These are phyloP conservation scores for Drosophila gunungcola DNA, from an alignment of 1,140 invertebrate genomes.

Conservation along the genomic window DNA sequence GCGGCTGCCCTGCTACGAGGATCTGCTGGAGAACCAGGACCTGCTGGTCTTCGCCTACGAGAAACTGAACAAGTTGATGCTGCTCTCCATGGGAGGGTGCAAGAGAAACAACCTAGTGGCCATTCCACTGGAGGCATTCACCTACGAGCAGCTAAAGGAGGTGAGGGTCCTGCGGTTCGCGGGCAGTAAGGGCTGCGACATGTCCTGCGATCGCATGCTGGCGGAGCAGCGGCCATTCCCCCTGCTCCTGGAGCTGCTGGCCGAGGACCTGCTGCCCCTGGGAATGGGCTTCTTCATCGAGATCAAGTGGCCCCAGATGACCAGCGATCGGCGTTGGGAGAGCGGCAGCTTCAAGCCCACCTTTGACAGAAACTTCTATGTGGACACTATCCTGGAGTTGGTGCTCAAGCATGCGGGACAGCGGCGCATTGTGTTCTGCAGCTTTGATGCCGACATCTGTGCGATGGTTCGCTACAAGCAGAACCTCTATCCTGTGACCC, in stretches of 20 bases:
- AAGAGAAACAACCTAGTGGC: conserved; percentile 28
- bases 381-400: conserved; percentile 91
- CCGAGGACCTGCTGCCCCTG: conserved; percentile 87
- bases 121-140: conserved; percentile 48
- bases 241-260: conserved; percentile 91
- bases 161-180: conserved; percentile 20
- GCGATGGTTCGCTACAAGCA: conserved; percentile 96
- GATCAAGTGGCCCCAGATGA: conserved; percentile 96
- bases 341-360: conserved; percentile 88
- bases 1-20: conserved; percentile 1
- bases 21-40: conserved; percentile 26
- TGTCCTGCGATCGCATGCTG: conserved; percentile 87
- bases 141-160: conserved; percentile 41
- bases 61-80: conserved; percentile 23
- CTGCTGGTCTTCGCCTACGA: conserved; percentile 49
- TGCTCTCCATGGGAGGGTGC: conserved; percentile 41
- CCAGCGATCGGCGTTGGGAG: conserved; percentile 91
- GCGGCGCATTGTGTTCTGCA: conserved; percentile 94
- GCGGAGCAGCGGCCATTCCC: conserved; percentile 96
- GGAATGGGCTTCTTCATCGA: conserved; percentile 97
- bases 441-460: conserved; percentile 97
- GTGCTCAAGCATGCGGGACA: conserved; percentile 90
- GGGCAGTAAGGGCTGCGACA: conserved; percentile 7
- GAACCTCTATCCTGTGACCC: conserved; percentile 96
- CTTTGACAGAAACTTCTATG: conserved; percentile 94